Percentiles rank a stretch among this genome's conserved stretches.
Conservation (phyloP, 1,140 invertebrate species). For the Apis florea region DNA sequence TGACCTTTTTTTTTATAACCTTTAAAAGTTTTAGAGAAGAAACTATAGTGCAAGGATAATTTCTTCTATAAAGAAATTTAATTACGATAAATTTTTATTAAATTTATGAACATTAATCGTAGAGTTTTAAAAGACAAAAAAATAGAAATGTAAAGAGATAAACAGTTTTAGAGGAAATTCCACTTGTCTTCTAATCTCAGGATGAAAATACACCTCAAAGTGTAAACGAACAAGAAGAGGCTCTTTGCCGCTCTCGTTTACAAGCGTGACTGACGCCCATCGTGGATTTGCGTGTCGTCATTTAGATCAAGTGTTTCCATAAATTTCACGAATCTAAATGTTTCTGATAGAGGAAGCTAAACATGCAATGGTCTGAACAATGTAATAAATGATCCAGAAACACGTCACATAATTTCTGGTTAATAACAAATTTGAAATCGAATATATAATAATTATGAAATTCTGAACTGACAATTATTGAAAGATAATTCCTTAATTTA, state of each 20-base stretch:
- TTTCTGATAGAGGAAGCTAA: conserved; percentile 1
- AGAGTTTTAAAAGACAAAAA: too few species aligned
- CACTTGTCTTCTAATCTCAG: conserved; percentile 25
- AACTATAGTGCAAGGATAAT: too few species aligned
- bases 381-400: not conserved
- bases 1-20: too few species aligned
- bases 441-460: not conserved
- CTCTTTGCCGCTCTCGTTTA: conserved; percentile 34
- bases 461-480: too few species aligned
- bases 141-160: not conserved
- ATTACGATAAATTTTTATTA: too few species aligned
- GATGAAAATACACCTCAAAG: conserved; percentile 52
- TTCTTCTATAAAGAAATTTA: too few species aligned
- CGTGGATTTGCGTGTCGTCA: conserved; percentile 14
- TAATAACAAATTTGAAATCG: not conserved
- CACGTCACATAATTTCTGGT: not conserved
- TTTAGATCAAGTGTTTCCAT: conserved; percentile 40
- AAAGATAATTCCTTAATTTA: too few species aligned
- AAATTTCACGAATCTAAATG: conserved; percentile 19
- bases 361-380: not conserved
- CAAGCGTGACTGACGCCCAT: conserved; percentile 23
- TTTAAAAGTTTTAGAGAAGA: too few species aligned
- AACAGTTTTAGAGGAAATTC: not conserved
- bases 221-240: conserved; percentile 27
- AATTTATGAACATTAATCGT: too few species aligned